Evolutionary conservation across 1,140 invertebrate species (phyloP).

Genomic region (Solen grandis): DNA sequence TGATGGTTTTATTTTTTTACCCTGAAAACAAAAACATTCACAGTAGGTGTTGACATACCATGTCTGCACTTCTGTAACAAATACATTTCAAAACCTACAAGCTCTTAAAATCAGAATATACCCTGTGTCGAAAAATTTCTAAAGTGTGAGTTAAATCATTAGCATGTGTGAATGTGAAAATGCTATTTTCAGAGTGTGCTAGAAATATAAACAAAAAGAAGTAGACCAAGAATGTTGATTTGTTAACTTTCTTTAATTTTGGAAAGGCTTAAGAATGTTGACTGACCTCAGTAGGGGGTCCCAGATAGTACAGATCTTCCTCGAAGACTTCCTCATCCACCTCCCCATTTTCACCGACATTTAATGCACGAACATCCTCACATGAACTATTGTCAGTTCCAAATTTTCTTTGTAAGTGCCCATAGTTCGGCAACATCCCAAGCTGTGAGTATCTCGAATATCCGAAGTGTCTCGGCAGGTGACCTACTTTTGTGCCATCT

Average conservation of each 20-base stretch:
- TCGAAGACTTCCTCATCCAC: slow-evolving; percentile 51
- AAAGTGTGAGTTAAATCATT: background rate
- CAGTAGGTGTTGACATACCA: too few species aligned
- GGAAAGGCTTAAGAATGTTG: background rate
- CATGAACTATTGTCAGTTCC: slow-evolving; percentile 33
- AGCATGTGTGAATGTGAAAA: background rate
- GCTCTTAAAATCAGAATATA: too few species aligned
- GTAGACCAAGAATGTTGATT: background rate
- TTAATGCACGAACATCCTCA: slow-evolving; percentile 23
- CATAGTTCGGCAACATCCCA: slow-evolving; percentile 40
- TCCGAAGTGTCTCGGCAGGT: background rate
- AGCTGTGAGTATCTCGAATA: background rate
- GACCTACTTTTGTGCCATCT: background rate
- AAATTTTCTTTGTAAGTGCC: slow-evolving; percentile 42
- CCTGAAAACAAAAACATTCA: too few species aligned
- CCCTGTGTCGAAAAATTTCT: too few species aligned
- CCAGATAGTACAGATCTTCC: slow-evolving; percentile 54
- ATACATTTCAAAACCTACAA: too few species aligned
- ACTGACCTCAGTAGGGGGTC: slow-evolving; percentile 20
- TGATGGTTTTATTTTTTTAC: too few species aligned
- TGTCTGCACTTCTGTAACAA: too few species aligned
- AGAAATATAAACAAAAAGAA: too few species aligned
- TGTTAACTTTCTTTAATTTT: background rate
- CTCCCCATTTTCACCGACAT: slow-evolving; percentile 33
- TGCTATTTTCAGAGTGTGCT: background rate